Evolutionary conservation across 2,797 vertebrate species (phyloP).

Genomic region (Myotis pilosus): DNA sequence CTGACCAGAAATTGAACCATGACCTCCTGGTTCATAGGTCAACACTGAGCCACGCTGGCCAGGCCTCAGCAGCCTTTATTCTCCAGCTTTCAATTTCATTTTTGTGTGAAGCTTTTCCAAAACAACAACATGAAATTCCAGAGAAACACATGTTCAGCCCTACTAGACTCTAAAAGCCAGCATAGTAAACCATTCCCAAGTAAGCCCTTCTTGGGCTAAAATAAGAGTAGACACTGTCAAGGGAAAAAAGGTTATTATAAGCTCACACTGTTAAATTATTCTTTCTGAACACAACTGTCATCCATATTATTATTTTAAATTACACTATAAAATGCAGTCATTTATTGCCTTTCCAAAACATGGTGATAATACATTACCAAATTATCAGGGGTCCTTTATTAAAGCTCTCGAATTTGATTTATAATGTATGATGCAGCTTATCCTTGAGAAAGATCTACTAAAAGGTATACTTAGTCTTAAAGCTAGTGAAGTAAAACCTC

Average conservation of each 20-base stretch:
- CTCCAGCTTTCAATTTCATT: slow-evolving; percentile 44
- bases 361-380: slow-evolving; percentile 73
- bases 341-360: slow-evolving; percentile 72
- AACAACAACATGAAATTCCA: slow-evolving; percentile 67
- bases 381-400: slow-evolving; percentile 73
- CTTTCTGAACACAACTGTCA: slow-evolving; percentile 73
- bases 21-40: too few relatives aligned
- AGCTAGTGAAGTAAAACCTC: slow-evolving; percentile 73
- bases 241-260: slow-evolving; percentile 55
- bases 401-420: slow-evolving; percentile 77
- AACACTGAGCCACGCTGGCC: too few relatives aligned
- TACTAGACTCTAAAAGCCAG: slow-evolving; percentile 55
- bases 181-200: slow-evolving; percentile 52
- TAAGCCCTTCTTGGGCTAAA: slow-evolving; percentile 56
- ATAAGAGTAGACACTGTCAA: slow-evolving; percentile 61
- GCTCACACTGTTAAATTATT: slow-evolving; percentile 73
- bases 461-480: slow-evolving; percentile 74
- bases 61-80: background rate
- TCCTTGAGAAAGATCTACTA: slow-evolving; percentile 74
- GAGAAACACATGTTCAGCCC: slow-evolving; percentile 65
- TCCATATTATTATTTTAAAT: slow-evolving; percentile 79
- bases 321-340: slow-evolving; percentile 74
- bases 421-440: slow-evolving; percentile 64
- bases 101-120: slow-evolving; percentile 55
- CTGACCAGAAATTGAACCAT: too few relatives aligned